Conservation (phyloP, 1,140 invertebrate genomes). For the Drosophila tropicalis region DNA sequence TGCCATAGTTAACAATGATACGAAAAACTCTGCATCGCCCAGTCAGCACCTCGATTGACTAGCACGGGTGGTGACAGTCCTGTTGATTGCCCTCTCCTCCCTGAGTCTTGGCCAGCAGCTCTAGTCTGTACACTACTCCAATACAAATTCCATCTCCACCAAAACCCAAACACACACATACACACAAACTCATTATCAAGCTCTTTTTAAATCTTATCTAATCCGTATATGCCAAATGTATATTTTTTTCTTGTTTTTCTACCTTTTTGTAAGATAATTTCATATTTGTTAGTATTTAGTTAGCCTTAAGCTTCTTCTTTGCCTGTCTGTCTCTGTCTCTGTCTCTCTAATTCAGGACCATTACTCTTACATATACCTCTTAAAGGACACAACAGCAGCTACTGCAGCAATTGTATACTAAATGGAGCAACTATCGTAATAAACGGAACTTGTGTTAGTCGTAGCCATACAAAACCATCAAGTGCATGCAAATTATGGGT, state of each 20-base stretch:
- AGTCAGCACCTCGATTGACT: conserved; percentile 73
- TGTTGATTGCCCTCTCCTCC: conserved; percentile 42
- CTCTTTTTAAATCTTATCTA: background rate
- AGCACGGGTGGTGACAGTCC: conserved; percentile 78
- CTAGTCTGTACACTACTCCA: conserved; percentile 52
- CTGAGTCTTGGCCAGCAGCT: conserved; percentile 42
- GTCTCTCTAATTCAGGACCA: background rate
- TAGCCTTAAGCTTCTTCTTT: conserved; percentile 38
- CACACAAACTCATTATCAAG: background rate
- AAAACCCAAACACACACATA: background rate
- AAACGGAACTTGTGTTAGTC: conserved; percentile 43
- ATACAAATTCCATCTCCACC: conserved; percentile 15
- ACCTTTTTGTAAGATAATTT: conserved; percentile 61
- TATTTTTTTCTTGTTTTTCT: background rate
- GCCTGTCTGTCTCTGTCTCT: no score
- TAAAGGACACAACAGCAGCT: background rate
- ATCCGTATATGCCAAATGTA: background rate
- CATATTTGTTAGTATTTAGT: conserved; percentile 42
- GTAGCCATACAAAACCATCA: conserved; percentile 26
- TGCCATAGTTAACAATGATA: conserved; percentile 61
- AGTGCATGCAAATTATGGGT: conserved; percentile 40
- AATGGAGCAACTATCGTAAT: conserved; percentile 46
- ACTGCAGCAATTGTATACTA: conserved; percentile 23
- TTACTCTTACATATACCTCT: background rate
- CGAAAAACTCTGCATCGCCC: conserved; percentile 13